These are phyloP conservation scores for Cynodonichthys magdalenae DNA, from an alignment of 2,797 vertebrate genomes.

Conservation along the genomic window DNA sequence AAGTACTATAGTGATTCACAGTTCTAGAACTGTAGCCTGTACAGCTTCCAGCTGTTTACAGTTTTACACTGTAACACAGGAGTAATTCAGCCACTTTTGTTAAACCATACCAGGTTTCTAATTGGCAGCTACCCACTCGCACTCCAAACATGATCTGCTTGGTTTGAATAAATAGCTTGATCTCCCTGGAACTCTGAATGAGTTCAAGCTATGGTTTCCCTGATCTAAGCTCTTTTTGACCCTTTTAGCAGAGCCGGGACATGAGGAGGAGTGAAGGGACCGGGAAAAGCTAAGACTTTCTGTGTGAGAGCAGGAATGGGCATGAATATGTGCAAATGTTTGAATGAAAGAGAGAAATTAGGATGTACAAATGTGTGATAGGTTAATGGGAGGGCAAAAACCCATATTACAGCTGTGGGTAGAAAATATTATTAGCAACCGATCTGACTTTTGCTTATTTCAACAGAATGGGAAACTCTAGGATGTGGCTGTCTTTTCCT, in stretches of 20 bases:
- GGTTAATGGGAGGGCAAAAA: neutral
- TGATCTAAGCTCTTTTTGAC: slow-evolving; percentile 72
- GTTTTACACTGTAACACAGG: slow-evolving; percentile 8
- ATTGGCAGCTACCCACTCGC: slow-evolving; percentile 39
- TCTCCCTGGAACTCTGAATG: slow-evolving; percentile 61
- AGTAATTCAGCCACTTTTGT: slow-evolving; percentile 23
- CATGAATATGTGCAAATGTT: neutral
- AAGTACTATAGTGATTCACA: neutral
- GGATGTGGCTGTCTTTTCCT: too few species aligned
- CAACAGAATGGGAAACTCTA: neutral
- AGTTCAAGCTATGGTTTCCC: slow-evolving; percentile 68
- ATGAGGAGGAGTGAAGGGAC: slow-evolving; percentile 32
- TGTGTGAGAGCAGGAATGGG: neutral
- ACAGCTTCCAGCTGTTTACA: neutral
- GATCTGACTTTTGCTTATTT: neutral
- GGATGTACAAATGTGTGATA: neutral
- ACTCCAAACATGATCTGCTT: slow-evolving; percentile 39
- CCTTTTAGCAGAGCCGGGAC: slow-evolving; percentile 59
- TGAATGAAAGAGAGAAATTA: neutral
- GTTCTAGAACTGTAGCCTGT: neutral
- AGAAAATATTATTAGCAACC: slow-evolving; percentile 1
- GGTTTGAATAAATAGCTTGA: slow-evolving; percentile 61
- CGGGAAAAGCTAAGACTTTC: neutral
- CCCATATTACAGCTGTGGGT: neutral
- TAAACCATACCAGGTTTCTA: slow-evolving; percentile 30